A percentile compares a stretch with the other conserved stretches of the same genome.
These are phyloP conservation scores for Drosophila subobscura DNA, from an alignment of 1,140 invertebrate genomes.

Conservation along the genomic window DNA sequence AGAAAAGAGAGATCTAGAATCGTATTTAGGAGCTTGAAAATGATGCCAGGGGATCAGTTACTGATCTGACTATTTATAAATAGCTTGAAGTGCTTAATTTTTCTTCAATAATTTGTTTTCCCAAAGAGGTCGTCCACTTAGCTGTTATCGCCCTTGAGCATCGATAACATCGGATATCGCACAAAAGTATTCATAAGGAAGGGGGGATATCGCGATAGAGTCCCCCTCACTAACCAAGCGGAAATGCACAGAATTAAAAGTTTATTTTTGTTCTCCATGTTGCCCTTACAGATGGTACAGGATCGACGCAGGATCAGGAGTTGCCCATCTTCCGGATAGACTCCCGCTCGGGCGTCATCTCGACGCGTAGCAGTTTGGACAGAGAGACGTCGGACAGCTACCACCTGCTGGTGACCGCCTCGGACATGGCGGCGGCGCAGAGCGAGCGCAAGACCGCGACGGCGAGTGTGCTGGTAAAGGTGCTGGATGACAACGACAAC, in stretches of 20 bases:
- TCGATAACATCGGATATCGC: too few species aligned
- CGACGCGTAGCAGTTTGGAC: slow-evolving; percentile 92
- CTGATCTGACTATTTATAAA: too few species aligned
- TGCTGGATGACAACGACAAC: slow-evolving; percentile 98
- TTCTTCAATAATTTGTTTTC: neutral
- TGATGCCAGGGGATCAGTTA: too few species aligned
- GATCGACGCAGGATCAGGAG: slow-evolving; percentile 81
- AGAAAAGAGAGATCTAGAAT: too few species aligned
- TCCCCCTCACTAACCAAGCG: too few species aligned
- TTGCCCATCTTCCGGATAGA: slow-evolving; percentile 91
- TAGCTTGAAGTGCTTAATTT: neutral
- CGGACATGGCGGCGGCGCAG: slow-evolving; percentile 91
- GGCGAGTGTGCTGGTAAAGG: slow-evolving; percentile 91
- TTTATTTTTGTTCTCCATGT: neutral
- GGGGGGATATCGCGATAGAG: too few species aligned
- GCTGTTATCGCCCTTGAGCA: too few species aligned
- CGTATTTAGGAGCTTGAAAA: neutral
- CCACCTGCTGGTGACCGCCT: slow-evolving; percentile 92
- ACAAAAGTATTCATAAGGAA: too few species aligned
- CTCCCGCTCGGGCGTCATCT: slow-evolving; percentile 91
- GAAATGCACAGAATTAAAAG: too few species aligned
- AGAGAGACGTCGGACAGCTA: slow-evolving; percentile 94
- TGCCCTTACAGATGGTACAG: slow-evolving; percentile 52
- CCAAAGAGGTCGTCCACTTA: too few species aligned
- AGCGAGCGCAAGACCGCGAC: slow-evolving; percentile 89